Base-by-base conservation (phyloP, 2,797 vertebrate species). In the Notoglanidium macrostoma region DNA sequence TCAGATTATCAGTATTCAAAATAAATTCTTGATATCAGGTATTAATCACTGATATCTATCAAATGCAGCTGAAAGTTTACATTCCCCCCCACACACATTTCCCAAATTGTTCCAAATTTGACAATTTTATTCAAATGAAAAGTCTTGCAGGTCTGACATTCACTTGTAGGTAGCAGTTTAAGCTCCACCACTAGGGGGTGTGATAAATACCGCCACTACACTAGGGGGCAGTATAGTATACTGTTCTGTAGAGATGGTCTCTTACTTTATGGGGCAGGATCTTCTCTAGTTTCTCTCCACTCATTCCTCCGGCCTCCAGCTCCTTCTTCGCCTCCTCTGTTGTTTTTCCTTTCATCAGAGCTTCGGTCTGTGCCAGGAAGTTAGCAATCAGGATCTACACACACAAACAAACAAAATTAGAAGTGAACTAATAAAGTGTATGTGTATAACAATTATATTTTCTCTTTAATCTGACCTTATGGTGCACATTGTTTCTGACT, bases 341-440 rank as follows among this genome's bases (percentile, higher is more conserved):
- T 0, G 96, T 97, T 90, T 99, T 99, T 10, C 98, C 98, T 89
- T 94, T 98, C 98, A 99, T 99, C 92, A 99, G 86, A 63, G 98
- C 98, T 92, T 99, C 98, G 0, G 98, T 99, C 94, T 99, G 98
- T 68, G 98, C 98, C 88, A 99, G 94, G 92, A 99, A 99, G 93
- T 99, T 99, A 59, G 97, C 97, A 92, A 97, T 79, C 86, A 99
- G 95, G 91, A 99, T 99, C 98, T 99, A 85, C 15, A 92, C 23
- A 72, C 51, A 70, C 46, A 76, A 23, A 76, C 51, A 17, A 14
- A 0, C 49, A 73, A 23, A 12, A 61, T 59, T 14, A 73, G 29
- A 19, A 44, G 21, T 54, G 12, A 84, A n/a, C 12, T 46, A 21
- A 32, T 35, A 51, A 11, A 78, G 9, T 35, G n/a, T 12, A 26